A percentile compares a stretch with the other conserved stretches of the same genome.
Conservation (phyloP, 2,797 vertebrate species). For the Rhadinocentrus ornatus region DNA sequence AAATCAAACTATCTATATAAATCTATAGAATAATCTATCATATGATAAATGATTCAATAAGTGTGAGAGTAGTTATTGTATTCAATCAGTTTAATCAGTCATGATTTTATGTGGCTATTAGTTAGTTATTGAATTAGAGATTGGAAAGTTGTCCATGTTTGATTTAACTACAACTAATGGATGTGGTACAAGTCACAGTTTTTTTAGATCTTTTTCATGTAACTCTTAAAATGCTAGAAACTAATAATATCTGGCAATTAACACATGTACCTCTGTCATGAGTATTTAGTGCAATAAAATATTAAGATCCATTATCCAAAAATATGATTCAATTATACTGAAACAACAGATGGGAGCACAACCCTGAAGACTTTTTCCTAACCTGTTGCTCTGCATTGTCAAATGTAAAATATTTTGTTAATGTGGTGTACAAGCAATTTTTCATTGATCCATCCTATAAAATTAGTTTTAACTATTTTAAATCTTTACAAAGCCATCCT, state of each 20-base stretch:
- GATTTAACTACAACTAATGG: not conserved
- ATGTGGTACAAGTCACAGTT: not conserved
- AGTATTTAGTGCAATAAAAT: not conserved
- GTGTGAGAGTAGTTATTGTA: not conserved
- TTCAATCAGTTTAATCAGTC: not conserved
- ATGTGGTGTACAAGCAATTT: not conserved
- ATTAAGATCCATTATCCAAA: not conserved
- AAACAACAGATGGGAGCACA: too few species aligned
- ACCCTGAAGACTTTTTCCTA: not conserved
- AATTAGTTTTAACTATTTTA: not conserved
- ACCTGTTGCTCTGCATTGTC: not conserved
- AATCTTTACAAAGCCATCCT: not conserved
- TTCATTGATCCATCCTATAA: not conserved
- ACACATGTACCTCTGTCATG: not conserved
- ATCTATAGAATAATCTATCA: not conserved
- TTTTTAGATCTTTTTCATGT: too few species aligned
- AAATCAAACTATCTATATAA: too few species aligned
- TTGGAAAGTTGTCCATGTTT: not conserved
- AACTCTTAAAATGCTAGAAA: not conserved
- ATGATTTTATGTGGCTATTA: not conserved
- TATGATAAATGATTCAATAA: not conserved
- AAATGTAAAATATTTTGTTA: not conserved
- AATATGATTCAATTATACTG: too few species aligned
- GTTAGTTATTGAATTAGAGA: not conserved
- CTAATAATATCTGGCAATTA: not conserved